Evolutionary conservation across 2,113 vertebrate genomes (phyloP).

Genomic region (Anhinga rufa): DNA sequence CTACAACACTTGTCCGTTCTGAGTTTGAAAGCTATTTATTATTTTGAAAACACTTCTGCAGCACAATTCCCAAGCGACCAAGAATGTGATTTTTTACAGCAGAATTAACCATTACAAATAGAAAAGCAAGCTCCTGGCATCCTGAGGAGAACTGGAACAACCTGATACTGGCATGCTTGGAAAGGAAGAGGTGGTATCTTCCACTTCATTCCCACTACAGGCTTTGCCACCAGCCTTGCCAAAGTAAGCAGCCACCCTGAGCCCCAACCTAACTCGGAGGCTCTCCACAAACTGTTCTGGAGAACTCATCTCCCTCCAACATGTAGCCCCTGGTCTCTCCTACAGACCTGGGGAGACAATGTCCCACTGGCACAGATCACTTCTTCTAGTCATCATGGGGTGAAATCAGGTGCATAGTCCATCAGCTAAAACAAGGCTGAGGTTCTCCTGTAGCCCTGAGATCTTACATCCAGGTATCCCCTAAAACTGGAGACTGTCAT

Average conservation of each 20-base stretch:
- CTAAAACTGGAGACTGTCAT: neutral
- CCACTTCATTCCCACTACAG: neutral
- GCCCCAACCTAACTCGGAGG: neutral
- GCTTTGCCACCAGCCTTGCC: neutral
- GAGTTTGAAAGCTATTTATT: conserved; percentile 37
- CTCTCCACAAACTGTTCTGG: neutral
- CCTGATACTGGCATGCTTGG: neutral
- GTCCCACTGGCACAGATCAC: neutral
- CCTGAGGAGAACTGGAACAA: neutral
- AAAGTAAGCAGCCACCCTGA: neutral
- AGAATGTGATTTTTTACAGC: neutral
- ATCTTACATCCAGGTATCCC: neutral
- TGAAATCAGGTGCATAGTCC: neutral
- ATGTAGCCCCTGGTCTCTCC: neutral
- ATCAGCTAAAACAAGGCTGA: neutral
- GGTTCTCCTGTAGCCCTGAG: neutral
- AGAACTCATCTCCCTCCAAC: neutral
- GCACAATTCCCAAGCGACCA: neutral
- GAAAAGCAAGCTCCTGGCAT: neutral
- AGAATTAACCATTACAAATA: conserved; percentile 11
- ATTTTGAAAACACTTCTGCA: conserved; percentile 39
- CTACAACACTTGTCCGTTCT: conserved; percentile 11
- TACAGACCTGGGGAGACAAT: neutral
- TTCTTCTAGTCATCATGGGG: neutral
- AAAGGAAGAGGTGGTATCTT: neutral